phyloP scores from a whole-genome alignment of 2,888 invertebrate genomes.

The Miltochrista miniata region DNA sequence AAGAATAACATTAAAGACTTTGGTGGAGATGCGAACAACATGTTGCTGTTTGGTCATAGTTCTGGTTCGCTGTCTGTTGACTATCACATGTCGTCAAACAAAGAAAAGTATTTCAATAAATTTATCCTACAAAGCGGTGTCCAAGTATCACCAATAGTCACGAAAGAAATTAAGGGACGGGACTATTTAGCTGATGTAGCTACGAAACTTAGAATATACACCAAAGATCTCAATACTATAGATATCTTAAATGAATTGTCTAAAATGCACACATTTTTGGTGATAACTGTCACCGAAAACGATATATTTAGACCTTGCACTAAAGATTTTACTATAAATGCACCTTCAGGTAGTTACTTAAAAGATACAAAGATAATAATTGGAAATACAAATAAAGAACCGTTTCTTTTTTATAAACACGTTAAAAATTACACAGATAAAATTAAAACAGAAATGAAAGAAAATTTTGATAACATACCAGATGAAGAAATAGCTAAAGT shows the following conservation, averaged over 20 bases:
- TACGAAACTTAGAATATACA: background rate
- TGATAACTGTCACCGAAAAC: background rate
- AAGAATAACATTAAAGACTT: constrained; percentile 41
- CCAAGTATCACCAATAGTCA: constrained; percentile 3
- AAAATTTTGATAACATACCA: background rate
- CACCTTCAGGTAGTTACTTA: background rate
- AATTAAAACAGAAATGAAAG: background rate
- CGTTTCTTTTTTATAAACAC: background rate
- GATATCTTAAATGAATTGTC: background rate
- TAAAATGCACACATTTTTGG: background rate
- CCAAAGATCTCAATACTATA: background rate
- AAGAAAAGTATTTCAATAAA: constrained; percentile 40
- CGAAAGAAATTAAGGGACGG: background rate
- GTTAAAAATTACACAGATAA: background rate
- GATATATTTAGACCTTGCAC: constrained; percentile 4
- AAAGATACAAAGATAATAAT: background rate
- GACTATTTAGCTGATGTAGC: background rate
- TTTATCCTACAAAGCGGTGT: constrained; percentile 33
- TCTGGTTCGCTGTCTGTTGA: constrained; percentile 36
- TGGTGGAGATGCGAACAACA: constrained; percentile 36
- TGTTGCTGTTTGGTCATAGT: constrained; percentile 39
- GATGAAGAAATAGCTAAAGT: background rate
- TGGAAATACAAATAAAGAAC: background rate
- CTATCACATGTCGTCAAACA: constrained; percentile 34
- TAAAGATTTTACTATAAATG: background rate